phyloP scores from a whole-genome alignment of 2,888 invertebrate genomes.

The Cheilosia soror region DNA sequence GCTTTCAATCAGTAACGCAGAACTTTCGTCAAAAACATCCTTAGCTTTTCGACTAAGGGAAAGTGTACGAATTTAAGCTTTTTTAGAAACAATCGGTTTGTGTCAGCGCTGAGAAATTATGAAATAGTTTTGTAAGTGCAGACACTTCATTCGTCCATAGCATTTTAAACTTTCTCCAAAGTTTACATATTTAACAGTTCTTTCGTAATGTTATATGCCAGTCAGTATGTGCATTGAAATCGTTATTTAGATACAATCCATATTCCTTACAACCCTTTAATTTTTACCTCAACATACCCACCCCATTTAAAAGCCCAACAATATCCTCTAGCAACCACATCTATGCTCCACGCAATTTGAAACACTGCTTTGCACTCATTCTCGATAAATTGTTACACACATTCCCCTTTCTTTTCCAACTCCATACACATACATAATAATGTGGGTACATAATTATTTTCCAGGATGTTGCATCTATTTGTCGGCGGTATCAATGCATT shows the following conservation, averaged over 20 bases:
- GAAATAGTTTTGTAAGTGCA: not conserved
- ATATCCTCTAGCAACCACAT: constrained; percentile 13
- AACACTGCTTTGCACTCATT: constrained; percentile 48
- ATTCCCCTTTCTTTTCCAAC: not conserved
- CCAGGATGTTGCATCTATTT: constrained; percentile 36
- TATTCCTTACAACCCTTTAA: too few species aligned
- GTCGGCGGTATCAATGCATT: constrained; percentile 10
- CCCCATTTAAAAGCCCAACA: not conserved
- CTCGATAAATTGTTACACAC: constrained; percentile 10
- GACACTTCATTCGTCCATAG: not conserved
- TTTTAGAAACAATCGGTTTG: not conserved
- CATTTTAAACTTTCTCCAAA: not conserved
- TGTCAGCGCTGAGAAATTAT: not conserved
- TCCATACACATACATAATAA: too few species aligned
- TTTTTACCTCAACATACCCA: too few species aligned
- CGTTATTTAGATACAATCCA: too few species aligned
- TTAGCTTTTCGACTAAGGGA: not conserved
- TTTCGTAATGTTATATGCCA: not conserved
- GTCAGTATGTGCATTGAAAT: not conserved
- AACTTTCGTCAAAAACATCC: too few species aligned
- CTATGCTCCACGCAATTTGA: not conserved
- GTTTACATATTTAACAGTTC: not conserved
- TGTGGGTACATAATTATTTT: constrained; percentile 25
- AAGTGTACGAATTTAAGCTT: not conserved
- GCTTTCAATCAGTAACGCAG: too few species aligned